Percentiles rank a stretch among this genome's conserved stretches.
Evolutionary conservation across 2,888 invertebrate genomes (phyloP).

Genomic region (Tipula helvola): DNA sequence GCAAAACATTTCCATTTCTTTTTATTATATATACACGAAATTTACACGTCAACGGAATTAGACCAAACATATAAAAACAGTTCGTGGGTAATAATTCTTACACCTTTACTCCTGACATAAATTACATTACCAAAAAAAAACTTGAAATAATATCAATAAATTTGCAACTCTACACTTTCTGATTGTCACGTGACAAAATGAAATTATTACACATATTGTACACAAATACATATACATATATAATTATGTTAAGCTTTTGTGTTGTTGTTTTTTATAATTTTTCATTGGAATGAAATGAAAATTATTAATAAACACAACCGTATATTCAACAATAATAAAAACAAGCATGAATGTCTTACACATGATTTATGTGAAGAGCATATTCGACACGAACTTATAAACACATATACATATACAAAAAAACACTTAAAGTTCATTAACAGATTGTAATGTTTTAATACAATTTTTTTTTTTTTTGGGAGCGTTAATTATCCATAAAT

Average conservation of each 20-base stretch:
- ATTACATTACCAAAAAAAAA: neutral
- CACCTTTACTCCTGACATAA: neutral
- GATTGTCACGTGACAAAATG: constrained; percentile 10
- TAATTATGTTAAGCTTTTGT: neutral
- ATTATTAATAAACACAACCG: neutral
- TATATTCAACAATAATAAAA: neutral
- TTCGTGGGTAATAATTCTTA: neutral
- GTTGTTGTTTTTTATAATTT: neutral
- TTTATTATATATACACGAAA: neutral
- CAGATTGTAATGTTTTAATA: neutral
- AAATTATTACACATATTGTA: constrained; percentile 5
- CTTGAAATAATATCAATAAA: neutral
- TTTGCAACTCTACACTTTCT: constrained; percentile 10
- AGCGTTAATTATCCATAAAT: constrained; percentile 4
- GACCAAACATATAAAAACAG: neutral
- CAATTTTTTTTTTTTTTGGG: neutral
- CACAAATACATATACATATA: neutral
- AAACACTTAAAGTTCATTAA: neutral
- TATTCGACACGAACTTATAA: neutral
- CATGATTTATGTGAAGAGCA: neutral
- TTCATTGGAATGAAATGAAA: neutral
- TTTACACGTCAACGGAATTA: neutral
- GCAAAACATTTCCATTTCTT: neutral
- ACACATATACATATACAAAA: neutral
- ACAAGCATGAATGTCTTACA: constrained; percentile 4